Conservation (phyloP, 2,797 vertebrate genomes). For the Peromyscus nudipes region DNA sequence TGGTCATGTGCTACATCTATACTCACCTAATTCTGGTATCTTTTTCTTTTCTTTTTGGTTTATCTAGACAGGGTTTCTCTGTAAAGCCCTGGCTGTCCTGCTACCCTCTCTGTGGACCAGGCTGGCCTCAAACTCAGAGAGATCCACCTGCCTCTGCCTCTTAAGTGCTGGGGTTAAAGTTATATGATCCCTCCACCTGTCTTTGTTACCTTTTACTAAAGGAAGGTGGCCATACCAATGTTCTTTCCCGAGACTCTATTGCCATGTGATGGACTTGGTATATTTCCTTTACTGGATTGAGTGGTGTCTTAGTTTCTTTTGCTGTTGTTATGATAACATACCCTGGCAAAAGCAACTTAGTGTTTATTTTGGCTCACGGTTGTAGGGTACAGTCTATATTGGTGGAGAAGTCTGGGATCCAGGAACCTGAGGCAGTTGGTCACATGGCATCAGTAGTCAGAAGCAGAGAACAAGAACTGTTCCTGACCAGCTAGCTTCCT, state of each 20-base stretch:
- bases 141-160: not conserved
- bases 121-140: not conserved
- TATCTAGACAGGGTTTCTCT: not conserved
- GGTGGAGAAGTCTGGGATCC: not conserved
- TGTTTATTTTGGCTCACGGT: not conserved
- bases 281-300: not conserved
- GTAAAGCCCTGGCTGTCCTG: not conserved
- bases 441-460: not conserved
- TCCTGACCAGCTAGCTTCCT: not conserved
- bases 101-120: not conserved
- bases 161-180: not conserved
- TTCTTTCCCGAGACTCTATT: not conserved
- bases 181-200: too few species aligned
- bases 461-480: not conserved
- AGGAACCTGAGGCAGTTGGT: not conserved
- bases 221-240: not conserved
- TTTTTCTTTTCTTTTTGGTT: not conserved
- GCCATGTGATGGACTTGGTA: not conserved
- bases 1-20: not conserved
- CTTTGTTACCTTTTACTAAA: not conserved
- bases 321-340: not conserved
- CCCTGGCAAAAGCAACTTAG: not conserved
- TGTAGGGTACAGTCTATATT: not conserved
- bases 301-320: not conserved
- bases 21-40: not conserved